phyloP scores from a whole-genome alignment of 2,888 invertebrate species.

The Mythimna albipuncta region DNA sequence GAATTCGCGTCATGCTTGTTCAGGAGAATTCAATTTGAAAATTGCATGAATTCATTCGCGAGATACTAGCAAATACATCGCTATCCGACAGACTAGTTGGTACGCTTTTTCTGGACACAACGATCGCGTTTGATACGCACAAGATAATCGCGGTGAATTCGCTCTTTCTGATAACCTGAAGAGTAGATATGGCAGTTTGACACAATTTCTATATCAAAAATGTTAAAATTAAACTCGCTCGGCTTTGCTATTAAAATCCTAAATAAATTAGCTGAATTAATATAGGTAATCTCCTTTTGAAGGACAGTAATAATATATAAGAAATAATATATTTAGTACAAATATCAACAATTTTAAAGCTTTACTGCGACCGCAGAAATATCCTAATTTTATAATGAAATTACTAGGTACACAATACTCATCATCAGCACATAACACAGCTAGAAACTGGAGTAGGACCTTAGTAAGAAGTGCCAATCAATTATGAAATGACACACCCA shows the following conservation, averaged over 20 bases:
- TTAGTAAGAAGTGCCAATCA: not conserved
- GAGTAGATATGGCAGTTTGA: too few species aligned
- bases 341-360: constrained; percentile 10
- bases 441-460: not conserved
- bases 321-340: not conserved
- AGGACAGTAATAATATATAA: not conserved
- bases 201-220: not conserved
- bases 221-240: too few species aligned
- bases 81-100: too few species aligned
- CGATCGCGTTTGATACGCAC: too few species aligned
- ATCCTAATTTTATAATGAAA: not conserved
- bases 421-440: not conserved
- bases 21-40: too few species aligned
- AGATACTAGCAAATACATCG: too few species aligned
- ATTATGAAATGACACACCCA: not conserved
- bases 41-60: too few species aligned
- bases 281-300: not conserved
- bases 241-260: not conserved
- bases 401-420: not conserved
- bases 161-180: too few species aligned
- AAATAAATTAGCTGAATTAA: constrained; percentile 13
- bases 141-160: too few species aligned
- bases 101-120: too few species aligned
- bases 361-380: not conserved
- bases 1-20: too few species aligned